Conservation (phyloP, 1,140 invertebrate species). For the Pogonus chalceus region DNA sequence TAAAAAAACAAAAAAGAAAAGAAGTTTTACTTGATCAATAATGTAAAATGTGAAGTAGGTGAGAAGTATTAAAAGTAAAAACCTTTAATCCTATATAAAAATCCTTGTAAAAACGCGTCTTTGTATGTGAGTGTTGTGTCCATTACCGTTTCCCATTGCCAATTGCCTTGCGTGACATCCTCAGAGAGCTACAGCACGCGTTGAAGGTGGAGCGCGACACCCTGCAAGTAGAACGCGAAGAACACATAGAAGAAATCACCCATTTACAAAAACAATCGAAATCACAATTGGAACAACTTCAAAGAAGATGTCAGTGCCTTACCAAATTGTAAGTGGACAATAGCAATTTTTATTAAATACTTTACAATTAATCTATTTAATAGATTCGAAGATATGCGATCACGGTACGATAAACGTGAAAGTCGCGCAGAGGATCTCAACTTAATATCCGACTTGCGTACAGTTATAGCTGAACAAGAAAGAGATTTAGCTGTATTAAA, state of each 20-base stretch:
- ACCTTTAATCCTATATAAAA: too few species aligned
- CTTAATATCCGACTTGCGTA: constrained; percentile 40
- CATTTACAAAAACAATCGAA: constrained; percentile 31
- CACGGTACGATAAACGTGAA: constrained; percentile 41
- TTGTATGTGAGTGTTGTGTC: too few species aligned
- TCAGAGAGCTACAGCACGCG: neutral
- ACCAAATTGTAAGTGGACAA: constrained; percentile 42
- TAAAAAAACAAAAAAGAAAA: too few species aligned
- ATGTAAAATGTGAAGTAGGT: too few species aligned
- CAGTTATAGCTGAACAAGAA: constrained; percentile 44
- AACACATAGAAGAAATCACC: constrained; percentile 23
- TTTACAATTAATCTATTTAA: constrained; percentile 10
- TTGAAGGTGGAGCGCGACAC: constrained; percentile 19
- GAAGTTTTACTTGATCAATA: too few species aligned
- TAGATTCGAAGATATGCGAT: constrained; percentile 44
- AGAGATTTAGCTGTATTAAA: constrained; percentile 42
- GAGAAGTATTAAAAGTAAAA: too few species aligned
- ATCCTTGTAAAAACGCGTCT: too few species aligned
- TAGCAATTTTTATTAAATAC: neutral
- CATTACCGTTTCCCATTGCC: neutral
- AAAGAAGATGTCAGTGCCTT: constrained; percentile 40
- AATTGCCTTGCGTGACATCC: neutral
- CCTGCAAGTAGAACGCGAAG: constrained; percentile 25
- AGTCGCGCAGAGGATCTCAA: constrained; percentile 42
- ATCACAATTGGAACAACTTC: constrained; percentile 39